Percentiles rank a stretch among this genome's conserved stretches.
Conservation (phyloP, 2,797 vertebrate genomes). For the Sebastes flavidus region DNA sequence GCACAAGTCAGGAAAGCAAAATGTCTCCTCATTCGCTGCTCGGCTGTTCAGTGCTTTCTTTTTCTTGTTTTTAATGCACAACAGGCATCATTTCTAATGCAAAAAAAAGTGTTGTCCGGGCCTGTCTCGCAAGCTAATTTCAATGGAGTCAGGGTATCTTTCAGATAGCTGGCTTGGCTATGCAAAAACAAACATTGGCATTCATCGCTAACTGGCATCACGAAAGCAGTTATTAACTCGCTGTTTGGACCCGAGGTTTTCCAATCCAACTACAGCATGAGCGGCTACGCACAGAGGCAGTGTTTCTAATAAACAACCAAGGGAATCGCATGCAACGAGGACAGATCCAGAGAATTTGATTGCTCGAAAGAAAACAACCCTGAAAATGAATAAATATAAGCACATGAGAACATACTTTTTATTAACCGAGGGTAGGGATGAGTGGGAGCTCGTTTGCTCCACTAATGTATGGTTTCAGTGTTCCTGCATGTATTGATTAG, state of each 20-base stretch:
- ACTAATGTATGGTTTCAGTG: neutral
- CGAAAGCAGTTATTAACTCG: constrained; percentile 32
- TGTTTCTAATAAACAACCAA: constrained; percentile 33
- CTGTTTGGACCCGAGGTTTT: constrained; percentile 28
- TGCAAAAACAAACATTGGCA: constrained; percentile 38
- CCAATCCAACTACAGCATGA: constrained; percentile 13
- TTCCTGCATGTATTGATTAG: neutral
- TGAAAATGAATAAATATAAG: constrained; percentile 14
- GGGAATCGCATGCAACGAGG: neutral
- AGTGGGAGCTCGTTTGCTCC: neutral
- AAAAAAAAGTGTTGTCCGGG: neutral
- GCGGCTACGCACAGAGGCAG: constrained; percentile 1
- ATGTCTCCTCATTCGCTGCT: constrained; percentile 28
- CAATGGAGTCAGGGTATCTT: constrained; percentile 10
- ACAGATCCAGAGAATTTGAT: constrained; percentile 10
- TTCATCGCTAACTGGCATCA: constrained; percentile 27
- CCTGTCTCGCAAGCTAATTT: constrained; percentile 5
- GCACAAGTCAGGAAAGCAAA: constrained; percentile 35
- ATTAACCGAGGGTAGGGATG: neutral
- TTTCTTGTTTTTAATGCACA: neutral
- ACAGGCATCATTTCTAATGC: neutral
- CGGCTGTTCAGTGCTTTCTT: constrained; percentile 2
- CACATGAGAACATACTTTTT: neutral
- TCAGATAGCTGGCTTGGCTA: constrained; percentile 13
- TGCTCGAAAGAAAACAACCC: constrained; percentile 16